Evolutionary conservation across 2,113 vertebrate species (phyloP).

Genomic region (Merops nubicus): DNA sequence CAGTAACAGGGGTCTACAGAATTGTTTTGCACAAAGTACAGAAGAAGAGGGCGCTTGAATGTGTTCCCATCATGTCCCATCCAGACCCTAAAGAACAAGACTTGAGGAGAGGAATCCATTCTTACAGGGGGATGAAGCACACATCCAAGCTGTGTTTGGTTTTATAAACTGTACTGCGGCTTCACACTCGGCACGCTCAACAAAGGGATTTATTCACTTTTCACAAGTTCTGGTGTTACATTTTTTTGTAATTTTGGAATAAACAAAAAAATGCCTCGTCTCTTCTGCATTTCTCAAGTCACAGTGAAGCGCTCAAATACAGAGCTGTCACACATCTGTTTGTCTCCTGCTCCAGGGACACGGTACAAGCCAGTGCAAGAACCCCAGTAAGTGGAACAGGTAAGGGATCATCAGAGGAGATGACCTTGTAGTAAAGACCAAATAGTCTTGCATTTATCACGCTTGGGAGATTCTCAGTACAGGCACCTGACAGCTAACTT

Average conservation of each 20-base stretch:
- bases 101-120: slow-evolving; percentile 78
- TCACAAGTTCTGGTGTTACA: neutral
- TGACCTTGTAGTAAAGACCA: neutral
- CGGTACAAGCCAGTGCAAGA: neutral
- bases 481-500: neutral
- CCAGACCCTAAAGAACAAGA: slow-evolving; percentile 73
- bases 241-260: slow-evolving; percentile 76
- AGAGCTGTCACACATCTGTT: neutral
- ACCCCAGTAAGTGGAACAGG: neutral
- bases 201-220: slow-evolving; percentile 46
- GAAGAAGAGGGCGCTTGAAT: slow-evolving; percentile 83
- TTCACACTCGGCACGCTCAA: neutral
- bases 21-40: slow-evolving; percentile 91
- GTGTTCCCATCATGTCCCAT: slow-evolving; percentile 76
- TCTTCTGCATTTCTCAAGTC: neutral
- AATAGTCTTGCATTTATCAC: neutral
- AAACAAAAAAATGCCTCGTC: slow-evolving; percentile 64
- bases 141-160: slow-evolving; percentile 94
- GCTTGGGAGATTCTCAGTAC: neutral
- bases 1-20: slow-evolving; percentile 88
- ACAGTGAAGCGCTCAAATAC: neutral
- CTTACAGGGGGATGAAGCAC: slow-evolving; percentile 83
- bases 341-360: neutral
- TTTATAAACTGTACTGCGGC: slow-evolving; percentile 79
- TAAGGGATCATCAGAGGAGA: neutral